Base-by-base conservation (phyloP, 1,140 invertebrate species). In the Mizuhopecten yessoensis region DNA sequence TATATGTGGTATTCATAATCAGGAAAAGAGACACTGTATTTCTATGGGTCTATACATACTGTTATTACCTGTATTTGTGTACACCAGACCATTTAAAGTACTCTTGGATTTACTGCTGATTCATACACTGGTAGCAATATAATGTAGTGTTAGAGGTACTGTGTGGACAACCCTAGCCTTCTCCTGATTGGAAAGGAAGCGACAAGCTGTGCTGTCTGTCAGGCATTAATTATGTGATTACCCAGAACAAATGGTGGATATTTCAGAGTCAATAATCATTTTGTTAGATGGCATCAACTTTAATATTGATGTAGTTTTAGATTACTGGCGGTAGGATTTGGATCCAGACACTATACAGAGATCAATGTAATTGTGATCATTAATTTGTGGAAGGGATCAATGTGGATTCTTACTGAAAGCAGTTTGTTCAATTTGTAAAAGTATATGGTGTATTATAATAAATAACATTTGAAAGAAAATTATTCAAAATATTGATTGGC, bases 281-380 rank as follows among this genome's bases (percentile, higher is more conserved):
- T 75, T 75, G 11, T 75, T 29, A 29, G 57, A 13, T 75, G 9
- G 0, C 11, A 29, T 75, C 23, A 75, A 75, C n/a, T 75, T 29
- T 75, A 29, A 75, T 75, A 29, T 75, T 75, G 57, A n/a, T 29
- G 57, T 75, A n/a, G 57, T 75, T 75, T 75, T n/a, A 75, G 57
- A 75, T 2, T 29, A 29, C 29, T 29, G 42, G 23, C 23, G 1
- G 57, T 2, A 20, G 20, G 5, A 0, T 75, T 29, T 75, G 29
- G 42, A 20, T 15, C n/a, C 20, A n/a, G 23, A 29, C 2, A 75
- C 5, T 7, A 3, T 75, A 75, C 23, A 75, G 1, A 17, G 57
- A 17, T n/a, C 17, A 45, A 13, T 75, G 23, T 75, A 29, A 75
- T 75, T 23, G 23, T 7, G n/a, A 5, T 75, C 57, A 29, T 75